Conservation (phyloP, 2,797 vertebrate species). For the Bufotes viridis region DNA sequence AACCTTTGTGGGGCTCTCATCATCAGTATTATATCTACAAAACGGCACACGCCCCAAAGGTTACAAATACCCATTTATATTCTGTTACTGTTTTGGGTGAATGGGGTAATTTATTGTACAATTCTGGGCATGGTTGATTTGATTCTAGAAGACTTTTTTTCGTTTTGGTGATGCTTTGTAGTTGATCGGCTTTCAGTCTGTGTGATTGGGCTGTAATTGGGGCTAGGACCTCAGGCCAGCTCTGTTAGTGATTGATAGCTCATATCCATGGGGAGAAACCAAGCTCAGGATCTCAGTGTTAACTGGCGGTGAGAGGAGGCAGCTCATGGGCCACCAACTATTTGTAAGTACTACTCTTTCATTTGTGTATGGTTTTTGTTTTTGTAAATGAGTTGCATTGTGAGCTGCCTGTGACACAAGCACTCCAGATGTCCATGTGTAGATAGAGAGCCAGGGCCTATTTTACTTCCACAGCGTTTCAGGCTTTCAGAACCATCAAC, state of each 20-base stretch:
- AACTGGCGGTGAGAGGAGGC: constrained; percentile 76
- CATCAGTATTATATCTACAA: constrained; percentile 32
- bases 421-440: not conserved
- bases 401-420: not conserved
- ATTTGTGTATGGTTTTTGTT: constrained; percentile 14
- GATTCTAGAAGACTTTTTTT: constrained; percentile 68
- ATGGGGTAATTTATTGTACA: constrained; percentile 64
- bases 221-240: constrained; percentile 94
- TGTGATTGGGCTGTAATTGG: constrained; percentile 85
- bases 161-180: constrained; percentile 65
- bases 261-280: constrained; percentile 70
- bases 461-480: too few relatives aligned
- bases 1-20: constrained; percentile 73
- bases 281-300: constrained; percentile 77
- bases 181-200: constrained; percentile 75
- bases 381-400: not conserved
- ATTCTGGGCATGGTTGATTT: constrained; percentile 70
- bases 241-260: constrained; percentile 81
- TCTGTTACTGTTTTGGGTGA: constrained; percentile 68
- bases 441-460: not conserved
- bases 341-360: constrained; percentile 85
- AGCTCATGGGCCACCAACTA: constrained; percentile 72
- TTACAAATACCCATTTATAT: constrained; percentile 77
- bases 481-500: too few relatives aligned
- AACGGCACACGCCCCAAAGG: constrained; percentile 70